Conservation (phyloP, 2,113 vertebrate genomes). For the Mus musculus region GRCm39 chr4:83226001-83226500, state of each 20-base stretch:
- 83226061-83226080: neutral
- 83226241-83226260: neutral
- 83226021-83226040: neutral
- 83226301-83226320: neutral
- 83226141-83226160: neutral
- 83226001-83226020: neutral
- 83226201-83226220: neutral
- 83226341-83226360: neutral
- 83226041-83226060: neutral
- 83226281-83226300: neutral
- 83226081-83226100: neutral
- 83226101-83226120: neutral
- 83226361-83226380: no score
- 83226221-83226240: neutral
- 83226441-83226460: neutral
- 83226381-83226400: neutral
- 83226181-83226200: neutral
- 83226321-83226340: neutral
- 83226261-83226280: neutral
- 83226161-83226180: neutral
- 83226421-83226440: neutral
- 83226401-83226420: neutral
- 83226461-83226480: neutral
- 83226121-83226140: neutral
- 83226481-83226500: neutral